Base-by-base conservation (phyloP, 2,113 vertebrate genomes). In the Misgurnus mizolepis region DNA sequence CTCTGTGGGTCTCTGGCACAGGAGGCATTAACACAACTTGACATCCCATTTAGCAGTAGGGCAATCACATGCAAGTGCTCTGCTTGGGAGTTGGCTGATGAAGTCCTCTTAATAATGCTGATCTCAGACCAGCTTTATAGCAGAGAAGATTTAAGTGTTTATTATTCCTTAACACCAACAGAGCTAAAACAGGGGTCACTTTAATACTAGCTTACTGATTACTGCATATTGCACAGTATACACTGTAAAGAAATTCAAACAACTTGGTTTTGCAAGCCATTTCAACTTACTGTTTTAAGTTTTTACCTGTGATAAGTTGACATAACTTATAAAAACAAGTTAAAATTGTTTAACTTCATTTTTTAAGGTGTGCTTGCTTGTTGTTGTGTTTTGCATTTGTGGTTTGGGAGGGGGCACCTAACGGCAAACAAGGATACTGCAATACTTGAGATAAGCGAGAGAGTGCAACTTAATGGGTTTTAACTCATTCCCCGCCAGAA, bases 1-100 rank as follows among this genome's bases (percentile, higher is more conserved):
- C 71, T 78, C 83, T 80, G 75, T 86, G 76, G 85, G 83, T 85
- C 77, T 85, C 62, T 83, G 68, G 83, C 70, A 43, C 81, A 80
- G 58, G 61, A 77, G n/a, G 70, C 60, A 83, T 86, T 80, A 83
- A 58, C 82, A 70, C 70, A 41, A 45, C 74, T 70, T 82, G 67
- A 83, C 66, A 69, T 74, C 60, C 69, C 73, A 77, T 71, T 72
- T 69, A 79, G 69, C 70, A 79, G 39, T 67, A 74, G 66, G 56
- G 70, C 49, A 70, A 76, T 85, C 81, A 72, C 69, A 76, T 71
- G 76, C 47, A 62, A 64, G 34, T 41, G 8, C 43, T 68, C 22
- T 22, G 15, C 55, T 78, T 11, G 50, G 64, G 18, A 40, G 12
- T 60, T 68, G 39, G 60, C 18, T 7, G 41, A 39, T 15, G 18